Base-by-base conservation (phyloP, 2,797 vertebrate genomes). In the Tokudaia muenninki region DNA sequence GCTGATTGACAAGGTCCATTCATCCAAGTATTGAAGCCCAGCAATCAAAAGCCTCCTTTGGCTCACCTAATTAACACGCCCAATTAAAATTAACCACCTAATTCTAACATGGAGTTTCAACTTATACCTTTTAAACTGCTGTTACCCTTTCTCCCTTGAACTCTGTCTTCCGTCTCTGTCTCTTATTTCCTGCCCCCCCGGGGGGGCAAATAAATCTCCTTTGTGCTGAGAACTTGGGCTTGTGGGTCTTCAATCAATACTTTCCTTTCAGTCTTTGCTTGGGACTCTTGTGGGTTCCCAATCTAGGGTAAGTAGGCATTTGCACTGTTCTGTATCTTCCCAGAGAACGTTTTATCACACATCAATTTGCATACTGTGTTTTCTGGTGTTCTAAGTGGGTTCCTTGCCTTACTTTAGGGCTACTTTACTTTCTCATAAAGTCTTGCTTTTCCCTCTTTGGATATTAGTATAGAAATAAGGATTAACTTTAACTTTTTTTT, bases 341-440 rank as follows among this genome's bases (percentile, higher is more conserved):
- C 41, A 29, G 12, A 41, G 41, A 77, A 77, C 0, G 4, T 14
- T 47, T 77, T 75, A 24, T 26, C 41, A 47, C 24, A 77, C 12
- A 77, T 44, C 2, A 47, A 16, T 26, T 29, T 47, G 41, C 12
- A 47, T 47, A 26, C 0, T 47, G 11, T 44, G 22, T 44, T 75
- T 41, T 75, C 1, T 2, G 21, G 37, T 44, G 13, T 41, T 41
- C 10, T 75, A 75, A 72, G 17, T 52, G 82, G 17, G 16, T 13
- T 72, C 12, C 3, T 50, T 47, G 31, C 81, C 95, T 89, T 78
- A 31, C 10, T 11, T 65, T 92, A 70, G 31, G 7, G 2, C 5
- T 63, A 86, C 63, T 81, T 75, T 70, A 86, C 95, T 61, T 86
- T 82, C 55, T 90, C 14, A 81, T 29, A 21, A 13, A 75, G 26